These are phyloP conservation scores for Lanistes nyassanus DNA, from an alignment of 1,140 invertebrate species.

Conservation along the genomic window DNA sequence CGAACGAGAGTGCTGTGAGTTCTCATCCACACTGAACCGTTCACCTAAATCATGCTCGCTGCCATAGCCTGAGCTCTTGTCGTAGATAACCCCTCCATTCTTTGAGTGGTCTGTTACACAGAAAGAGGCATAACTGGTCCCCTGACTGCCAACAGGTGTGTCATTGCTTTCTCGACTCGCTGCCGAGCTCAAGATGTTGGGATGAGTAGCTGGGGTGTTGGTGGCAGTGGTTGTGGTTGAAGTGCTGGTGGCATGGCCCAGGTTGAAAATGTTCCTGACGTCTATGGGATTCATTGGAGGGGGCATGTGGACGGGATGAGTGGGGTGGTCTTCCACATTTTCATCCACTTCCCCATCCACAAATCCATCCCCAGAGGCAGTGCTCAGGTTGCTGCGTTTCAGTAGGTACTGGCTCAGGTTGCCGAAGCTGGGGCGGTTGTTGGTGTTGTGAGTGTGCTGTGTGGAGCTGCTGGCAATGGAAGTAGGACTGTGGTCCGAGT, in stretches of 20 bases:
- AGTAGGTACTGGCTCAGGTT: conserved; percentile 56
- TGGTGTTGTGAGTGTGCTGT: conserved; percentile 42
- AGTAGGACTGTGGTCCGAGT: conserved; percentile 52
- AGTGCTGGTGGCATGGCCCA: conserved; percentile 36
- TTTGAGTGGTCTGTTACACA: conserved; percentile 53
- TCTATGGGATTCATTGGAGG: conserved; percentile 59
- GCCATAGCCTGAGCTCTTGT: conserved; percentile 62
- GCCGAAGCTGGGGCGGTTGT: conserved; percentile 45
- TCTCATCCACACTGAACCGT: conserved; percentile 52
- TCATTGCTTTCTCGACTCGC: conserved; percentile 44
- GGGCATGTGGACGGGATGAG: conserved; percentile 51
- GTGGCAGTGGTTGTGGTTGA: not conserved
- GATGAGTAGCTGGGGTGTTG: conserved; percentile 29
- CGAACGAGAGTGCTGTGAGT: conserved; percentile 40
- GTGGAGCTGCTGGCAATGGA: conserved; percentile 50
- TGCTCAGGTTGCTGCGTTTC: conserved; percentile 23
- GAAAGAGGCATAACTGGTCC: conserved; percentile 41
- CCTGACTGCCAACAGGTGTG: conserved; percentile 54
- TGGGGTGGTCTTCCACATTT: conserved; percentile 22
- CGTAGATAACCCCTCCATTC: conserved; percentile 42
- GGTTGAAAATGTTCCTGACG: conserved; percentile 52
- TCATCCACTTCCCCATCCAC: not conserved
- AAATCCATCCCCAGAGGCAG: not conserved
- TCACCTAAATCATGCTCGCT: conserved; percentile 60
- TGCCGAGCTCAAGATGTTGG: conserved; percentile 1